phyloP scores from a whole-genome alignment of 2,888 invertebrate species.

The Epinotia ramella region DNA sequence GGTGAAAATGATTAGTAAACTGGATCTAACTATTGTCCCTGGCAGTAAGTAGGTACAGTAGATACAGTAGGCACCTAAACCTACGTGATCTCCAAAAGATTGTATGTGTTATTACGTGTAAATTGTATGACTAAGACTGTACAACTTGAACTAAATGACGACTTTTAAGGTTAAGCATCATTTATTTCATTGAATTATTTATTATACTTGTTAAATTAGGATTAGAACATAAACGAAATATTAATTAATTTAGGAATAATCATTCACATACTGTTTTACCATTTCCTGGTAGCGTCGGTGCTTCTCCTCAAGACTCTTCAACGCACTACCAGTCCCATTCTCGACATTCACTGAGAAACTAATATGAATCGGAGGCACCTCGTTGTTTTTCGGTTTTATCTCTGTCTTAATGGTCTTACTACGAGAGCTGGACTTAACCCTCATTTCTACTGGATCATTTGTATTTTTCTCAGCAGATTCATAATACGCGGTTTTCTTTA shows the following conservation, averaged over 20 bases:
- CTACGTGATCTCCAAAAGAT: too few relatives aligned
- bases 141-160: neutral
- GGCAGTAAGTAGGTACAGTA: too few relatives aligned
- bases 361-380: slow-evolving; percentile 69
- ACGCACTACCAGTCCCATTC: slow-evolving; percentile 60
- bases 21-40: too few relatives aligned
- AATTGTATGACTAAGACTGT: too few relatives aligned
- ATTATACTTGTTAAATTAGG: neutral
- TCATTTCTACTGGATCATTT: slow-evolving; percentile 48
- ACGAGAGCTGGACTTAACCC: slow-evolving; percentile 58
- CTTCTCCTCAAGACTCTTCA: slow-evolving; percentile 74
- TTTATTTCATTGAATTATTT: slow-evolving; percentile 29
- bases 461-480: slow-evolving; percentile 46
- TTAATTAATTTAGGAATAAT: slow-evolving; percentile 51
- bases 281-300: slow-evolving; percentile 77
- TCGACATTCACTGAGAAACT: slow-evolving; percentile 74
- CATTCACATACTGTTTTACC: slow-evolving; percentile 68
- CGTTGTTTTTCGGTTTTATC: slow-evolving; percentile 41
- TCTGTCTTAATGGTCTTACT: slow-evolving; percentile 61
- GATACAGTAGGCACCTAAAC: too few relatives aligned
- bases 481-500: slow-evolving; percentile 35
- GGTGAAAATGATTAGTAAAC: too few relatives aligned
- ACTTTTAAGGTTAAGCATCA: neutral
- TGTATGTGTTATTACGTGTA: too few relatives aligned
- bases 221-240: neutral